Conservation (phyloP, 2,797 vertebrate species). For the Mus caroli region DNA sequence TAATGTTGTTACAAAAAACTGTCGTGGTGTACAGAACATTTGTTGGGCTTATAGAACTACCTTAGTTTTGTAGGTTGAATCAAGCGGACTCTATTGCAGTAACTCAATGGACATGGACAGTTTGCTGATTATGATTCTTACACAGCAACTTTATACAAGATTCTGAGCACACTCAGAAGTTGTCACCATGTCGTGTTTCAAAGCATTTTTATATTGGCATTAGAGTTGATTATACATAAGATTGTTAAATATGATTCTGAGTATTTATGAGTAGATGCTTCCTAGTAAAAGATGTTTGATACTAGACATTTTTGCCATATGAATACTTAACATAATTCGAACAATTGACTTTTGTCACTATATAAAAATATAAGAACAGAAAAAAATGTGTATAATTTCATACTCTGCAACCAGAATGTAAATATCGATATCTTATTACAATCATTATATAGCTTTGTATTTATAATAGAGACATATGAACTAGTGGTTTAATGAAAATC, state of each 20-base stretch:
- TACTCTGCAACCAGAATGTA: neutral
- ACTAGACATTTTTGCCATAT: slow-evolving; percentile 21
- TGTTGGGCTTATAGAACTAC: neutral
- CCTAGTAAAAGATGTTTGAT: slow-evolving; percentile 35
- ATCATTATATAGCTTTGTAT: neutral
- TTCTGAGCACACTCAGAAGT: neutral
- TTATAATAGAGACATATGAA: neutral
- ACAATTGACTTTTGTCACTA: neutral
- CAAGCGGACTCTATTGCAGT: neutral
- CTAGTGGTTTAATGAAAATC: neutral
- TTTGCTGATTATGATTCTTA: slow-evolving; percentile 16
- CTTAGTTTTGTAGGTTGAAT: neutral
- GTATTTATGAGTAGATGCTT: slow-evolving; percentile 15
- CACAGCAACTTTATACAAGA: neutral
- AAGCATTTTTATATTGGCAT: slow-evolving; percentile 1
- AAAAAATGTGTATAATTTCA: neutral
- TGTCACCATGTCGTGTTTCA: neutral
- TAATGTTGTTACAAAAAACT: neutral
- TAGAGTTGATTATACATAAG: slow-evolving; percentile 25
- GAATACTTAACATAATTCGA: neutral
- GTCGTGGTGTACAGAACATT: neutral
- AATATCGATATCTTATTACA: neutral
- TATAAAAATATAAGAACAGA: neutral
- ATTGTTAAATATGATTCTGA: slow-evolving; percentile 49
- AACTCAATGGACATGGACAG: neutral